Percentiles rank a stretch among this genome's conserved stretches.
phyloP scores from a whole-genome alignment of 2,113 vertebrate genomes.

The Arenaria interpres region DNA sequence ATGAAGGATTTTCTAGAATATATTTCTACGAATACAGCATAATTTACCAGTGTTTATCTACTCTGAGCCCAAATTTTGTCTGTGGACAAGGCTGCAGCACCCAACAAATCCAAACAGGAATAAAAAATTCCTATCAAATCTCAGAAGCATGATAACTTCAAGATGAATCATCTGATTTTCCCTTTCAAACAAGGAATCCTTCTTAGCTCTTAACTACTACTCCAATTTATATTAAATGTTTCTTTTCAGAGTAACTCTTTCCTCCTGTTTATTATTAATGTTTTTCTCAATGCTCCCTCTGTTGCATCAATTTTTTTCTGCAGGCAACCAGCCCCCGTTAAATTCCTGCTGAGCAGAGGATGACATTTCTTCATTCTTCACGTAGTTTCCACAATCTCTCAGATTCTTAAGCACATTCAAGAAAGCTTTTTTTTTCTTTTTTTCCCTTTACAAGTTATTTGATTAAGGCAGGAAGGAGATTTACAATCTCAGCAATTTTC shows the following conservation, averaged over 20 bases:
- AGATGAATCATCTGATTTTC: slow-evolving; percentile 30
- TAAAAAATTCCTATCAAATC: slow-evolving; percentile 23
- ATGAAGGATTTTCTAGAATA: slow-evolving; percentile 11
- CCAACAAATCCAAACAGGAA: slow-evolving; percentile 1
- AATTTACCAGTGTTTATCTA: neutral
- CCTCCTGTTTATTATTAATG: neutral
- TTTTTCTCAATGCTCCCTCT: neutral
- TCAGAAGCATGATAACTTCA: neutral
- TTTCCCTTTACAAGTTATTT: neutral
- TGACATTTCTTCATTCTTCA: slow-evolving; percentile 8
- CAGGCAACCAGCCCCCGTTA: neutral
- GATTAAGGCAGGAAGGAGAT: neutral
- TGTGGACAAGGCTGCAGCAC: slow-evolving; percentile 12
- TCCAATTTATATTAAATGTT: slow-evolving; percentile 7
- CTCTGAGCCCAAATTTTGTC: neutral
- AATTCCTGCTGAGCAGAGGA: neutral
- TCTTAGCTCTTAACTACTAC: neutral
- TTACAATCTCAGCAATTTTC: neutral
- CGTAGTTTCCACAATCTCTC: neutral
- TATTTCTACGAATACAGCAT: neutral
- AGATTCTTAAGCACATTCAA: neutral
- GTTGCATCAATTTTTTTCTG: slow-evolving; percentile 2
- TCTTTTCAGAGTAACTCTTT: slow-evolving; percentile 10
- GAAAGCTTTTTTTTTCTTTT: neutral
- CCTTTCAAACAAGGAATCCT: neutral